Base-by-base conservation (phyloP, 2,888 invertebrate species). In the Tryphoninae sp. region DNA sequence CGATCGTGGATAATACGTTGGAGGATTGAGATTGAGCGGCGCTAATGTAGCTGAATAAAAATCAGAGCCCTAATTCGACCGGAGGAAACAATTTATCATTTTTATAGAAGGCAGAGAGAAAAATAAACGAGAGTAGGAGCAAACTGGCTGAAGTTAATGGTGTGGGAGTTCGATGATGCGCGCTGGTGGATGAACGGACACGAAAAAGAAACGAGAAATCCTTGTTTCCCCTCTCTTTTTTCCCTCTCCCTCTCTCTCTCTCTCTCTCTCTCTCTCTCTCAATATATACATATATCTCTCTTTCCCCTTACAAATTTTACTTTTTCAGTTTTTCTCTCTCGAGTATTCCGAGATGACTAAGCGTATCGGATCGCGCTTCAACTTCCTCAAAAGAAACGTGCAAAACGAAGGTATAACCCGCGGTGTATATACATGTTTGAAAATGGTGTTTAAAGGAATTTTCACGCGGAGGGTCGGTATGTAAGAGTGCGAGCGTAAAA, bases 361-460 rank as follows among this genome's bases (percentile, higher is more conserved):
- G 78, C 72, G 23, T 19, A 77, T 78, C 72, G 49, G 65, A 45
- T 62, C 77, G 64, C 69, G 77, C 64, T 64, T 65, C 64, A 78
- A 78, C 65, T 78, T 78, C 65, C 65, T n/a, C 33, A 58, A 59
- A 68, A n/a, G 51, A 59, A 68, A 68, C 23, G 40, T 62, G 45
- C 45, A 64, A 68, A n/a, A 58, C 65, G 16, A 65, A 19, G 40
- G 65, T 72, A 78, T 78, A 45, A 16, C 4, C n/a, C 51, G n/a
- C 1, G 33, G 9, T 40, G 8, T 33, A 33, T 61, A 33, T 61
- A 40, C 40, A 40, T n/a, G 23, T 61, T 33, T 72, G 78, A 64
- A 72, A 78, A 78, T 72, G 71, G 78, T 78, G 78, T 78, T 78
- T 78, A 78, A 78, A 78, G 78, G 78, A 78, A 77, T 72, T 78